Evolutionary conservation across 1,140 invertebrate genomes (phyloP), one percentile per base, ranked within the genome.

Genomic region (Drosophila sp.): DNA sequence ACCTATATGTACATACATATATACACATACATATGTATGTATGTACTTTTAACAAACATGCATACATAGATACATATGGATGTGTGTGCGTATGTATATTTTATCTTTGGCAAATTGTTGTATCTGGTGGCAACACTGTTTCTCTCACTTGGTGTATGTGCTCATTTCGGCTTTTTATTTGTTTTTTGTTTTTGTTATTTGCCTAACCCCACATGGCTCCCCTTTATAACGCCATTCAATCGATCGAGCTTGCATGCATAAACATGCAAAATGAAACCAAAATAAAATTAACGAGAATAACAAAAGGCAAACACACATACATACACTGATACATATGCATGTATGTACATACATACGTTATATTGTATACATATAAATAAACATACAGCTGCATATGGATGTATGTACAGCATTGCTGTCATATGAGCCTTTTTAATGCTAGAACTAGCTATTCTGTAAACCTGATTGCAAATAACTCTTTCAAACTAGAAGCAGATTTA

Each of bases 221-320:
- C 44, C 35, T 41, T 41, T 3, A 10, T 41, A 41, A 41, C 23
- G 7, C 25, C 70, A 78, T 73, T 87, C 72, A 80, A 87, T 87
- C 83, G 72, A 89, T 79, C 76, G 84, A 76, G 83, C 69, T 86
- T 87, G 79, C 81, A 84, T 85, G 80, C 81, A 84, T 80, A 69
- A 78, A 79, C 82, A 86, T 87, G 83, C 83, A 87, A 87, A 87
- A 89, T 55, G 76, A 87, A 89, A 87, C 84, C 84, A 83, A 87
- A 86, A 83, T 89, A 87, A 86, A 86, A 89, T 83, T 79, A 87
- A 89, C 67, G 77, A 89, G 86, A 87, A 89, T 72, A 86, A 87
- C 80, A 89, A 89, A 77, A 77, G 78, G 69, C 79, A 79, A 83
- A 83, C 79, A 81, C 57, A 81, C 64, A 70, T 65, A 73, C 72